phyloP scores from a whole-genome alignment of 2,888 invertebrate species.

The Dusona sp. region DNA sequence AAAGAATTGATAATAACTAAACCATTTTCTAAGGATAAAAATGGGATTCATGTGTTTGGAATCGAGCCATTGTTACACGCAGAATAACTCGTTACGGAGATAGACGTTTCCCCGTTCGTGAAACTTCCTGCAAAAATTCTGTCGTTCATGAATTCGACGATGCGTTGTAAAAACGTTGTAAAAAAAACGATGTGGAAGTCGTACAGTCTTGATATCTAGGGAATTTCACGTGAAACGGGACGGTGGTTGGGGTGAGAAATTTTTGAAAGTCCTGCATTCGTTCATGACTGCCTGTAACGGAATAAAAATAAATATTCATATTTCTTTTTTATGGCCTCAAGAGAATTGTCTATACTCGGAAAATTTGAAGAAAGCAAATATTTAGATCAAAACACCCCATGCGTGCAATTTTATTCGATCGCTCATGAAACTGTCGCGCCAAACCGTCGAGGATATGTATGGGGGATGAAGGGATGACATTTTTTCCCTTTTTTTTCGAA shows the following conservation, averaged over 20 bases:
- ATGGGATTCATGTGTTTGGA: background rate
- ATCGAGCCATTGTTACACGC: conserved; percentile 2
- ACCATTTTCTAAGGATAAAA: background rate
- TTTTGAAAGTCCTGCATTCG: background rate
- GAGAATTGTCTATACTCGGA: background rate
- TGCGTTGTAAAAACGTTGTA: conserved; percentile 20
- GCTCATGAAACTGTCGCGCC: conserved; percentile 6
- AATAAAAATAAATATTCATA: background rate
- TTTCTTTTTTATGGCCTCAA: background rate
- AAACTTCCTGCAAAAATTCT: background rate
- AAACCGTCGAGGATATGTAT: background rate
- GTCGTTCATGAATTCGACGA: conserved; percentile 21
- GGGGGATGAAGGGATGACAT: background rate
- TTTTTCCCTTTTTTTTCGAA: background rate
- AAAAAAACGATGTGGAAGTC: conserved; percentile 5
- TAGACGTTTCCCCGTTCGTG: background rate
- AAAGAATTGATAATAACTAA: background rate
- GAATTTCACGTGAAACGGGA: background rate
- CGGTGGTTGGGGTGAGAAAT: background rate
- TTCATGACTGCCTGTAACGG: background rate
- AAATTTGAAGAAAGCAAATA: background rate
- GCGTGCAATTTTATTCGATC: background rate
- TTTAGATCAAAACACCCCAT: background rate
- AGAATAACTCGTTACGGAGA: conserved; percentile 14
- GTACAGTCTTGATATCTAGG: background rate